Conservation (phyloP, 2,888 invertebrate species). For the Drosophila birchii region DNA sequence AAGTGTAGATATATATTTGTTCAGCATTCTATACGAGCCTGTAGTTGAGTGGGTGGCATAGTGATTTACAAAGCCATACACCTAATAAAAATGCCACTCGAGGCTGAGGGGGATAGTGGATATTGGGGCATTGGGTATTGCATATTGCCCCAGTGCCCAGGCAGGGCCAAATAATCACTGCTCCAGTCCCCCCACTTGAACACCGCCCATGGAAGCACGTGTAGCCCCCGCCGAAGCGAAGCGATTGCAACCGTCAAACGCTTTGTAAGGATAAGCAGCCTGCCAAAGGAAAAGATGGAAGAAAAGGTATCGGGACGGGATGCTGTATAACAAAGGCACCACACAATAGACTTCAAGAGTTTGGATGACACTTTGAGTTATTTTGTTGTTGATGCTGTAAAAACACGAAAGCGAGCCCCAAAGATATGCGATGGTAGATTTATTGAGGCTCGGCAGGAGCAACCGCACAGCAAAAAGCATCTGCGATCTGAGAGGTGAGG, state of each 20-base stretch:
- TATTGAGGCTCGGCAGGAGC: conserved; percentile 54
- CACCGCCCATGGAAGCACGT: conserved; percentile 65
- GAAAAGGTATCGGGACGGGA: conserved; percentile 3
- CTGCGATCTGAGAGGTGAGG: conserved; percentile 11
- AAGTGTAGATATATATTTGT: conserved; percentile 17
- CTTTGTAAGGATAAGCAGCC: conserved; percentile 65
- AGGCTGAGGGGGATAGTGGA: conserved; percentile 7
- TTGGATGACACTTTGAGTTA: conserved; percentile 77
- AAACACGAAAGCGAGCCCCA: conserved; percentile 55
- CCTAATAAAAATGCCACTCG: conserved; percentile 72
- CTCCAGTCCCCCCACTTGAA: not conserved
- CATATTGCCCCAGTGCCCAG: conserved; percentile 34
- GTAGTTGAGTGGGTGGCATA: conserved; percentile 45
- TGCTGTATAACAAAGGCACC: conserved; percentile 60
- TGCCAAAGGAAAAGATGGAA: conserved; percentile 17
- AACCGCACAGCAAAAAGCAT: conserved; percentile 20
- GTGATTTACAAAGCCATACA: conserved; percentile 71
- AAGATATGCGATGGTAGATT: conserved; percentile 73
- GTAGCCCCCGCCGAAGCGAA: conserved; percentile 44
- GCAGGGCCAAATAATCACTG: conserved; percentile 41
- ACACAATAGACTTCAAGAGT: conserved; percentile 78
- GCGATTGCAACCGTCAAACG: conserved; percentile 67
- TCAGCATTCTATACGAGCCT: conserved; percentile 7
- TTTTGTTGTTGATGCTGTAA: conserved; percentile 75
- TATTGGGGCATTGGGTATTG: conserved; percentile 18